Evolutionary conservation across 2,113 vertebrate genomes (phyloP).

Genomic region (human): DNA sequence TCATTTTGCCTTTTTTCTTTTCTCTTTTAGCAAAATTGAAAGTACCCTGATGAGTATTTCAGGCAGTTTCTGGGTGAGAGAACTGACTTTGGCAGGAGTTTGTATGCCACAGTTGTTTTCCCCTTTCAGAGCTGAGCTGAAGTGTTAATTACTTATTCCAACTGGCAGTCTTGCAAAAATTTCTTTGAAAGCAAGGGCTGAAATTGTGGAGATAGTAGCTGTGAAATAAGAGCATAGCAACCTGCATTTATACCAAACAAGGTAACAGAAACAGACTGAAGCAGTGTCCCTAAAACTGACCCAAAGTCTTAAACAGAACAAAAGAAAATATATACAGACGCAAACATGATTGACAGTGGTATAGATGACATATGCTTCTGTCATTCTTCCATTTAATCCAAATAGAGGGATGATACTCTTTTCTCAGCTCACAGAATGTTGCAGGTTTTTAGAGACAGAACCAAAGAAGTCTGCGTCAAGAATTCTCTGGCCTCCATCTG

Average conservation of each 20-base stretch:
- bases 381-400: not conserved
- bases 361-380: not conserved
- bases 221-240: slow-evolving; percentile 50
- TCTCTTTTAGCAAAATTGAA: slow-evolving; percentile 59
- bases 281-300: not conserved
- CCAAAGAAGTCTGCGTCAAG: not conserved
- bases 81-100: slow-evolving; percentile 67
- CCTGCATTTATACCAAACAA: slow-evolving; percentile 26
- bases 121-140: slow-evolving; percentile 68
- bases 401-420: not conserved
- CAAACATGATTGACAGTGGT: not conserved
- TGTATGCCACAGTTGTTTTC: slow-evolving; percentile 71
- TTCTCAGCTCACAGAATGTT: not conserved
- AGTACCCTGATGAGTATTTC: slow-evolving; percentile 66
- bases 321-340: not conserved
- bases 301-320: not conserved
- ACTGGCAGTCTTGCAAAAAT: slow-evolving; percentile 75
- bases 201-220: slow-evolving; percentile 66
- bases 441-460: not conserved
- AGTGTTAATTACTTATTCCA: slow-evolving; percentile 78
- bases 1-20: slow-evolving; percentile 21
- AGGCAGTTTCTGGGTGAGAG: slow-evolving; percentile 71
- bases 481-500: not conserved
- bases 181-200: slow-evolving; percentile 78
- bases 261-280: slow-evolving; percentile 26